A percentile compares a stretch with the other conserved stretches of the same genome.
Conservation (phyloP, 2,888 invertebrate genomes). For the Platynereis dumerilii region DNA sequence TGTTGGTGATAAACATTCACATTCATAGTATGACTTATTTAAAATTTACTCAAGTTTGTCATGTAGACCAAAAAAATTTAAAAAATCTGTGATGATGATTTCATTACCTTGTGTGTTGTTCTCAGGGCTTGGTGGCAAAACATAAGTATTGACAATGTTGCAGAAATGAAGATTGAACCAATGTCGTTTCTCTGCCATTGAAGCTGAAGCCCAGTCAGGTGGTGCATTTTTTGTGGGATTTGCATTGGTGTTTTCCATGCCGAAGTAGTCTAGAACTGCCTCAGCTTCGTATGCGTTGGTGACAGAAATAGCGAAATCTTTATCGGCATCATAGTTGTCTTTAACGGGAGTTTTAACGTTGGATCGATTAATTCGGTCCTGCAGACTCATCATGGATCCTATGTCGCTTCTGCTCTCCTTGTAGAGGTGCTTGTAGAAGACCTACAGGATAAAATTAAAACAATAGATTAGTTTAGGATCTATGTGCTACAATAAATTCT, state of each 20-base stretch:
- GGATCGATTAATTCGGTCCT: constrained; percentile 28
- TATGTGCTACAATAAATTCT: no score
- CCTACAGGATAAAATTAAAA: no score
- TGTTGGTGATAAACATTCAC: no score
- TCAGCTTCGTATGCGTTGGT: constrained; percentile 31
- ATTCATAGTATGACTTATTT: no score
- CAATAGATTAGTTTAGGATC: no score
- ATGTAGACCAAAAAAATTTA: no score
- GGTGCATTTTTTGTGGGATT: not conserved
- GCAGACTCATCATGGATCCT: constrained; percentile 31
- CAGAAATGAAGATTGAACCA: constrained; percentile 24
- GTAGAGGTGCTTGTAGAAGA: constrained; percentile 29
- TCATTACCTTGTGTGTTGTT: not conserved
- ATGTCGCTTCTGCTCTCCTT: constrained; percentile 21
- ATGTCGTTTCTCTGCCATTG: not conserved
- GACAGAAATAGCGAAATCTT: constrained; percentile 33
- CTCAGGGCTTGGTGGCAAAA: constrained; percentile 6
- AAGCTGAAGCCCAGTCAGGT: not conserved
- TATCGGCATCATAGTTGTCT: constrained; percentile 32
- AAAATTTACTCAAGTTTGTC: no score
- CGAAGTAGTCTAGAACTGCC: constrained; percentile 31
- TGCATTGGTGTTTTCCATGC: constrained; percentile 21
- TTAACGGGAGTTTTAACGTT: constrained; percentile 31
- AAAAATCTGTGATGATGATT: no score
- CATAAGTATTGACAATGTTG: constrained; percentile 17